phyloP scores from a whole-genome alignment of 1,140 invertebrate genomes.

The Condylostylus longicornis region DNA sequence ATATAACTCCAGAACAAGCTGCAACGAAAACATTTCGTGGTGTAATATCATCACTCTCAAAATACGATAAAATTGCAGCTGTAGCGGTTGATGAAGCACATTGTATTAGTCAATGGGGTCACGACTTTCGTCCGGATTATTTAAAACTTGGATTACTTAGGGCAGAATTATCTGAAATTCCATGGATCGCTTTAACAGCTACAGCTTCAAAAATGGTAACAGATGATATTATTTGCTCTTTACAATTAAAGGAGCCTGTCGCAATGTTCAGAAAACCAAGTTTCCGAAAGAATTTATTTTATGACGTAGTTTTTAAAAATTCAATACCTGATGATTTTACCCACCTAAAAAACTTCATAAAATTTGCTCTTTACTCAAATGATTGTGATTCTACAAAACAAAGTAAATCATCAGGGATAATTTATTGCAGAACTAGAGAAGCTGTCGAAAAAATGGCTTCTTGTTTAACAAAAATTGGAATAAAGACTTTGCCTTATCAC shows the following conservation, averaged over 20 bases:
- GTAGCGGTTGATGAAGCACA: slow-evolving; percentile 94
- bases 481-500: slow-evolving; percentile 56
- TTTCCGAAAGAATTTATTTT: slow-evolving; percentile 69
- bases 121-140: slow-evolving; percentile 93
- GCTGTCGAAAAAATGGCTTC: slow-evolving; percentile 56
- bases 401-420: slow-evolving; percentile 41
- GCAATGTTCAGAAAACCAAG: slow-evolving; percentile 51
- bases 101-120: slow-evolving; percentile 96
- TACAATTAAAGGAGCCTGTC: slow-evolving; percentile 45
- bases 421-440: slow-evolving; percentile 81
- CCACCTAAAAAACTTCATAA: slow-evolving; percentile 58
- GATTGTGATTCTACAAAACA: slow-evolving; percentile 37
- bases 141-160: slow-evolving; percentile 66
- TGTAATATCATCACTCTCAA: slow-evolving; percentile 42
- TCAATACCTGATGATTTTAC: slow-evolving; percentile 57
- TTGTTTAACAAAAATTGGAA: slow-evolving; percentile 46
- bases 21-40: slow-evolving; percentile 59
- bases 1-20: slow-evolving; percentile 85
- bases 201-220: slow-evolving; percentile 70
- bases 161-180: slow-evolving; percentile 49
- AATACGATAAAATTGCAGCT: slow-evolving; percentile 53
- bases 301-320: slow-evolving; percentile 76
- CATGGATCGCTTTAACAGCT: slow-evolving; percentile 87
- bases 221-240: slow-evolving; percentile 48
- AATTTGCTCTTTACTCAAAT: slow-evolving; percentile 36